Percentiles rank a stretch among this genome's conserved stretches.
These are phyloP conservation scores for Macroglossus sobrinus DNA, from an alignment of 2,113 vertebrate genomes.

Conservation along the genomic window DNA sequence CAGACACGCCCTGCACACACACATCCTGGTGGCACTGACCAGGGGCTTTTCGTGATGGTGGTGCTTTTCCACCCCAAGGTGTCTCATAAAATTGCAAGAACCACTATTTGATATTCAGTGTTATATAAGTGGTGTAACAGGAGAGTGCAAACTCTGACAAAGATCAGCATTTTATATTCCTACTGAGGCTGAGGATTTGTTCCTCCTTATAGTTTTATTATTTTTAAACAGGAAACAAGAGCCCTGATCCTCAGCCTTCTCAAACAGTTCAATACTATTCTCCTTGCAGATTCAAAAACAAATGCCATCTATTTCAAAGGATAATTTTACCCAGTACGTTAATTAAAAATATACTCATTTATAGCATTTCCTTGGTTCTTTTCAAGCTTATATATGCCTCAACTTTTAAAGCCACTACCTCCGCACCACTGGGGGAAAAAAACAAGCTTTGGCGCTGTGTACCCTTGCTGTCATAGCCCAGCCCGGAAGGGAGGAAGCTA, in stretches of 20 bases:
- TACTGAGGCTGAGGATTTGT: neutral
- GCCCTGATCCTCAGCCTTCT: neutral
- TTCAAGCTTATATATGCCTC: neutral
- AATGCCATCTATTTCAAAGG: neutral
- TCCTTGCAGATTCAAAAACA: neutral
- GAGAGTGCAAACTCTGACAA: neutral
- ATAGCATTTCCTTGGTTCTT: neutral
- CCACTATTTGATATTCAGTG: neutral
- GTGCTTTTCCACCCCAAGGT: neutral
- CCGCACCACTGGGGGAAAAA: no score
- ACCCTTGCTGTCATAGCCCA: no score
- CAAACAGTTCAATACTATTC: neutral
- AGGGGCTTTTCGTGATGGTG: no score
- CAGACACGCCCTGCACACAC: fast-evolving
- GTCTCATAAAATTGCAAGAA: neutral
- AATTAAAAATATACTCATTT: neutral
- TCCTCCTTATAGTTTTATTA: neutral
- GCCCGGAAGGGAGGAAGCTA: neutral
- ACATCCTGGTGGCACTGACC: neutral
- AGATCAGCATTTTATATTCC: neutral
- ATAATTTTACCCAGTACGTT: neutral
- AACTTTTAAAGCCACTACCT: neutral
- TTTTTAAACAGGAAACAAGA: conserved; percentile 26
- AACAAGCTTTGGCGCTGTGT: neutral
- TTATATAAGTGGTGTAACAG: neutral